These are phyloP conservation scores for Drosophila tristis DNA, from an alignment of 1,140 invertebrate genomes.

Conservation along the genomic window DNA sequence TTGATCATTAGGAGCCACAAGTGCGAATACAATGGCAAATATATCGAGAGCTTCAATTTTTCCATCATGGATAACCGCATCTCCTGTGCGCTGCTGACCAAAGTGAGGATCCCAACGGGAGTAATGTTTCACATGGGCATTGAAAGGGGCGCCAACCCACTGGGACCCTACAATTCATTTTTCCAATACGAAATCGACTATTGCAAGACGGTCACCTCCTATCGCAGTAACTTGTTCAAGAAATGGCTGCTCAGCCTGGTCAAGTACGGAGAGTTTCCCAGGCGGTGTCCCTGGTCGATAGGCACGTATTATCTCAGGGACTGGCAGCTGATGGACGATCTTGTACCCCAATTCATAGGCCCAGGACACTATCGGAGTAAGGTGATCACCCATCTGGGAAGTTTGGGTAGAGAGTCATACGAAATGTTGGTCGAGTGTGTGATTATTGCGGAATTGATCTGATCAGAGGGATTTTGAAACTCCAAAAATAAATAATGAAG, in stretches of 20 bases:
- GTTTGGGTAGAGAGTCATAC: conserved; percentile 11
- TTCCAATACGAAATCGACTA: conserved; percentile 50
- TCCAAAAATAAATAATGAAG: too few relatives aligned
- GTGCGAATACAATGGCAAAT: conserved; percentile 29
- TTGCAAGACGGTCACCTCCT: conserved; percentile 36
- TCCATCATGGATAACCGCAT: conserved; percentile 19
- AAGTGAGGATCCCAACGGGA: conserved; percentile 20
- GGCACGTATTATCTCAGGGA: conserved; percentile 48
- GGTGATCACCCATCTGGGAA: conserved; percentile 26
- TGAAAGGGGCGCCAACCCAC: conserved; percentile 36
- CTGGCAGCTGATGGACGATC: conserved; percentile 25
- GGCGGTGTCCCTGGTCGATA: conserved; percentile 40
- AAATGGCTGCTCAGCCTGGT: conserved; percentile 41
- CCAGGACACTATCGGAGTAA: conserved; percentile 50
- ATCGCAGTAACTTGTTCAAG: conserved; percentile 48
- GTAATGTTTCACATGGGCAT: conserved; percentile 40
- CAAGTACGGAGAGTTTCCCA: conserved; percentile 49
- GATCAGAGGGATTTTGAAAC: neutral
- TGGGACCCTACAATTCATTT: conserved; percentile 42
- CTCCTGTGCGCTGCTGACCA: conserved; percentile 27
- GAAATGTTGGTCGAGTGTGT: conserved; percentile 27
- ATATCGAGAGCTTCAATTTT: conserved; percentile 37
- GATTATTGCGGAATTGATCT: conserved; percentile 9
- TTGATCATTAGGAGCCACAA: conserved; percentile 12
- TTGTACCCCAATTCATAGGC: conserved; percentile 51